A percentile compares a stretch with the other conserved stretches of the same genome.
phyloP scores from a whole-genome alignment of 2,113 vertebrate genomes.

The Bubo blakistoni region DNA sequence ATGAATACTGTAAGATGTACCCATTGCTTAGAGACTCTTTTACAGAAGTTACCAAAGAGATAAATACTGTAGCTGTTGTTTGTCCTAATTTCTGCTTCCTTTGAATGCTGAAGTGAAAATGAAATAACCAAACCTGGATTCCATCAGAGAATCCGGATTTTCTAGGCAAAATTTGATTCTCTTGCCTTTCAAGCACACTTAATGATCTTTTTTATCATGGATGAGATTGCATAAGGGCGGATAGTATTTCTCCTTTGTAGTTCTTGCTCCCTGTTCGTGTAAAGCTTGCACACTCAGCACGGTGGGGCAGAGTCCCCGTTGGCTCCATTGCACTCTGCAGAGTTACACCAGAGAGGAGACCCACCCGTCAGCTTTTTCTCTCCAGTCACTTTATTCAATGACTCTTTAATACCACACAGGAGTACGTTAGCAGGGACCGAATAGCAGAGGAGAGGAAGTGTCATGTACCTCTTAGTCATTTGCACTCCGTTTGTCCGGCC shows the following conservation, averaged over 20 bases:
- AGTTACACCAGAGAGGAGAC: not conserved
- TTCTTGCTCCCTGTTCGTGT: not conserved
- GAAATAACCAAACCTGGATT: slow-evolving; percentile 17
- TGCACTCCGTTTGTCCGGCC: not conserved
- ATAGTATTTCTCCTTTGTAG: not conserved
- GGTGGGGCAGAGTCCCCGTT: not conserved
- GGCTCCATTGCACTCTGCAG: not conserved
- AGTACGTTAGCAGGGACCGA: not conserved
- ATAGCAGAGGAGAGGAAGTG: not conserved
- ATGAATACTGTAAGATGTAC: not conserved
- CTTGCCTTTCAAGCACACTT: slow-evolving; percentile 41
- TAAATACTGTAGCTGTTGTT: not conserved
- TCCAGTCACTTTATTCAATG: not conserved
- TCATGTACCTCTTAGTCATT: not conserved
- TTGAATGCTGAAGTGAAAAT: not conserved
- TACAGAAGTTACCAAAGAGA: slow-evolving; percentile 48
- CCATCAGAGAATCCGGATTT: not conserved
- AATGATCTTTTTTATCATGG: not conserved
- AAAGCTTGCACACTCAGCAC: not conserved
- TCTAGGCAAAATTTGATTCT: not conserved
- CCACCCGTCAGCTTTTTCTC: not conserved
- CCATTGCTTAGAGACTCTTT: not conserved
- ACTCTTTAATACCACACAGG: not conserved
- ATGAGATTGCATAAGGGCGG: not conserved
- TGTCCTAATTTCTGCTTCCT: not conserved